Evolutionary conservation across 1,140 invertebrate genomes (phyloP).

Genomic region (Pollicipes pollicipes): DNA sequence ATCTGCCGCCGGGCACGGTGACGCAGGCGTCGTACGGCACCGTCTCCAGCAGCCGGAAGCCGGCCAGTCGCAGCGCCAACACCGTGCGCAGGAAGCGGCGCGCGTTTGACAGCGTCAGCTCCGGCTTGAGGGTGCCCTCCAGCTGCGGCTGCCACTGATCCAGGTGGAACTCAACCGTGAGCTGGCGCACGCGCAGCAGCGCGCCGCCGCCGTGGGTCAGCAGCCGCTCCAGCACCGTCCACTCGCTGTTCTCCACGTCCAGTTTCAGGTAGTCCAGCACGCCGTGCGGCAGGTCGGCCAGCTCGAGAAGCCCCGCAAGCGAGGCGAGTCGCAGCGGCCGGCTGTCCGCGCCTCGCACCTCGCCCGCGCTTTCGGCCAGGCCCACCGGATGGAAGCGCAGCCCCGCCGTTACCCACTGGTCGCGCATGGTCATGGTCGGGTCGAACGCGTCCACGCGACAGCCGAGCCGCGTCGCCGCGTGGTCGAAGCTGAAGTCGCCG

Average conservation of each 20-base stretch:
- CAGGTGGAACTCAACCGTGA: background rate
- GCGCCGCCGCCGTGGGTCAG: background rate
- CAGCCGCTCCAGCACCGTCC: conserved; percentile 6
- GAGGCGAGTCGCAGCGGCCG: background rate
- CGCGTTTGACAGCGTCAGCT: background rate
- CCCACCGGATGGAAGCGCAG: background rate
- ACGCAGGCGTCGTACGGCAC: background rate
- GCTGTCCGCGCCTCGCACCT: background rate
- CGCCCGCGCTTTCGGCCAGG: background rate
- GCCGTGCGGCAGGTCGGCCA: background rate
- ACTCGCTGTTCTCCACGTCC: conserved; percentile 9
- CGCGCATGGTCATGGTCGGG: conserved; percentile 10
- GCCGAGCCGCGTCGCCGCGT: conserved; percentile 14
- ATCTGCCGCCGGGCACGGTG: background rate
- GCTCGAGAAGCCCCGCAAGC: background rate
- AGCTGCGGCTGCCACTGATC: background rate
- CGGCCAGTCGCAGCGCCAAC: background rate
- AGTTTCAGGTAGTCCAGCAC: conserved; percentile 8
- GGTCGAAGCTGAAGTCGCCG: conserved; percentile 20
- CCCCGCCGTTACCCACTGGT: background rate
- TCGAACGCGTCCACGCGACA: conserved; percentile 19
- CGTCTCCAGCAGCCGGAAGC: background rate
- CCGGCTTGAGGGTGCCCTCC: too few species aligned
- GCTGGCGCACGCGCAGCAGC: background rate
- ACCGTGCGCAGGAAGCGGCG: background rate